phyloP scores from a whole-genome alignment of 2,797 vertebrate species.

The Mastacembelus armatus region DNA sequence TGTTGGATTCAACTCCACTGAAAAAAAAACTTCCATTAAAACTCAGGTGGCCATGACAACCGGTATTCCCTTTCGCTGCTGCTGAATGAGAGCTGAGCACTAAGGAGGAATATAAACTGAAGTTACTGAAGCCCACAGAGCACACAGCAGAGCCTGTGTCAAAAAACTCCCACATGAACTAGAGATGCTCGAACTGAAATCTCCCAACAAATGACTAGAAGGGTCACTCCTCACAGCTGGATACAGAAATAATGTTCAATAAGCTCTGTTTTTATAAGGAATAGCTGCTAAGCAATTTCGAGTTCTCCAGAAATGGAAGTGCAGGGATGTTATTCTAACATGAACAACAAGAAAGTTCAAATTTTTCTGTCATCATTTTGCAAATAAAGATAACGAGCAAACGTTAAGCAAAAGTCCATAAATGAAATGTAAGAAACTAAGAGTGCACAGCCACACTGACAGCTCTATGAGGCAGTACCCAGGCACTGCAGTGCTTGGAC shows the following conservation, averaged over 20 bases:
- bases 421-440: too few species aligned
- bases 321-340: neutral
- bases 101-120: slow-evolving; percentile 18
- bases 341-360: neutral
- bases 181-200: slow-evolving; percentile 17
- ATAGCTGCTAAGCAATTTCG: neutral
- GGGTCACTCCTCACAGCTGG: neutral
- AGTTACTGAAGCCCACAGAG: slow-evolving; percentile 26
- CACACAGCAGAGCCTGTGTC: slow-evolving; percentile 22
- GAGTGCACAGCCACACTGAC: too few species aligned
- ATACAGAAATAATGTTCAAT: neutral
- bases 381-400: too few species aligned
- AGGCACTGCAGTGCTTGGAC: too few species aligned
- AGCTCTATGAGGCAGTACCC: too few species aligned
- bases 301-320: neutral
- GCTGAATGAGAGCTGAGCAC: too few species aligned
- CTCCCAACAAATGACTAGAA: slow-evolving; percentile 22
- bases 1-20: slow-evolving; percentile 6
- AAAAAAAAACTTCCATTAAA: slow-evolving; percentile 48
- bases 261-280: neutral
- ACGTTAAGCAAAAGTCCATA: too few species aligned
- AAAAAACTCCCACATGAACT: too few species aligned
- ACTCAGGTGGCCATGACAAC: slow-evolving; percentile 57
- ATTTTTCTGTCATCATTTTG: neutral
- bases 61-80: neutral